Base-by-base conservation (phyloP, 1,140 invertebrate genomes). In the Drosophila lowei region DNA sequence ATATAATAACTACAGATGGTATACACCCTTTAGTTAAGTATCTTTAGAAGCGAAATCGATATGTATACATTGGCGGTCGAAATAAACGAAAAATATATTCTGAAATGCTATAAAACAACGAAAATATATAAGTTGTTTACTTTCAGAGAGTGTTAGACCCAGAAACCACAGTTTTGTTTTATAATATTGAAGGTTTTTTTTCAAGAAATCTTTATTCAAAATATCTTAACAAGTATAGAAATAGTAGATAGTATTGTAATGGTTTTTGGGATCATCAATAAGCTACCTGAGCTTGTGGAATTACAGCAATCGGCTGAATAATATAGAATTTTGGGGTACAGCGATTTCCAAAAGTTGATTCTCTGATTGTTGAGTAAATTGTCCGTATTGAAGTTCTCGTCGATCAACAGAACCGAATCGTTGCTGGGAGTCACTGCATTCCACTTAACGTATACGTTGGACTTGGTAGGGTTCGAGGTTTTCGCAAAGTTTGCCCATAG, bases 261-360 rank as follows among this genome's bases (percentile, higher is more conserved):
- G 43, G 61, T 48, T 16, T 42, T 54, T 21, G 34, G 23, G 47
- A 74, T 58, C 43, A 44, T 16, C 15, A 66, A 25, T 15, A 54
- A 38, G 5, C 56, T 38, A n/a, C 50, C 84, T 8, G 56, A 49
- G 60, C 73, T 72, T 50, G 84, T 89, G 3, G 84, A 85, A 84
- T 95, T 95, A 73, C 95, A 96, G 80, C 95, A 96, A 77, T 94
- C 93, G 2, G 93, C 94, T 0, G 95, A 94, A 58, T 95, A 93
- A 77, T 94, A 92, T 0, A 95, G 75, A 9, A 96, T 93, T 89
- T 93, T 95, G 0, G 95, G 96, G 89, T 95, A 96, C 79, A 96
- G 96, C 41, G 95, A 93, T 77, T 95, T 96, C 96, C 96, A 96
- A 91, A 97, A 97, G 44, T 94, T 93, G 67, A 96, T 93, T 7